A percentile compares a stretch with the other conserved stretches of the same genome.
Conservation (phyloP, 2,888 invertebrate species). For the Doris montereyensis region DNA sequence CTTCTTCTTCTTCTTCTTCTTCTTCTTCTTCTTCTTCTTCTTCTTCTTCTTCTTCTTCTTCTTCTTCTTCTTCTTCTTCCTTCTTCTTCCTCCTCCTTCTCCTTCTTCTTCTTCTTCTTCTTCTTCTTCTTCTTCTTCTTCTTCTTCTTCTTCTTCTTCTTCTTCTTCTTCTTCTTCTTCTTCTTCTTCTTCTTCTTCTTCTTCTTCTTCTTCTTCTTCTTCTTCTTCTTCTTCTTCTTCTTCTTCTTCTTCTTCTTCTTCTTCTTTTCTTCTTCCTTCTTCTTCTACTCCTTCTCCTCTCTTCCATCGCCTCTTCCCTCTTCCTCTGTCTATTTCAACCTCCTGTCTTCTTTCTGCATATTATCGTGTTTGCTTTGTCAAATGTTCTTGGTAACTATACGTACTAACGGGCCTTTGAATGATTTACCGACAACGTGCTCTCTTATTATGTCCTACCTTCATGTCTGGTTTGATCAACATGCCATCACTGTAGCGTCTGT, state of each 20-base stretch:
- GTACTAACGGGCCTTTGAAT: no score
- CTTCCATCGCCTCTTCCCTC: background rate
- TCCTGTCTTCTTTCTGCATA: background rate
- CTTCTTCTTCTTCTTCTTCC: background rate
- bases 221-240: background rate
- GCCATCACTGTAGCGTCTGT: slow-evolving; percentile 10
- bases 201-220: background rate
- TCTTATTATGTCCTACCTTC: no score
- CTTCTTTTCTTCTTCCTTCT: background rate
- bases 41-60: background rate
- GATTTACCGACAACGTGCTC: no score
- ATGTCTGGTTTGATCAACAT: slow-evolving; percentile 4
- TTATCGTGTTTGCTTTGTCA: no score
- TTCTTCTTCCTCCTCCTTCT: background rate
- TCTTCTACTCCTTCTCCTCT: background rate
- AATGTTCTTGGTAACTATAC: no score
- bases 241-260: background rate
- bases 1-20: background rate
- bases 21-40: background rate
- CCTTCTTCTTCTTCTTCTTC: background rate
- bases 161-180: background rate
- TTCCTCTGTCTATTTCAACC: background rate
- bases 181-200: background rate
- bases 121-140: background rate
- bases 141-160: background rate